Evolutionary conservation across 1,140 invertebrate species (phyloP).

Genomic region (Telenomus remus): DNA sequence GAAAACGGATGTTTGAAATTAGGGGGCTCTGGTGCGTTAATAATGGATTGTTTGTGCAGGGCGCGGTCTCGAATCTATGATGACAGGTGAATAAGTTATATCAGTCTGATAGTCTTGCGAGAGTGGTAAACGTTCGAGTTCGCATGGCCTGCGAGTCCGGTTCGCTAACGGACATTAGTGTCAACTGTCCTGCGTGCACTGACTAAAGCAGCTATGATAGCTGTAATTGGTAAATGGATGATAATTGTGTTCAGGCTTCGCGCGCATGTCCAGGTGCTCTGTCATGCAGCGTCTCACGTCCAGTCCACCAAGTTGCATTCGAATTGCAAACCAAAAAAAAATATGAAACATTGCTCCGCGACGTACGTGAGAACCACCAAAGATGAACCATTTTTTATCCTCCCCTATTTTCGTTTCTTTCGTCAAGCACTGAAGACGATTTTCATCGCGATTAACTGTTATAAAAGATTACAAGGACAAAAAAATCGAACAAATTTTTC

Average conservation of each 20-base stretch:
- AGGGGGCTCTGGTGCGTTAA: constrained; percentile 67
- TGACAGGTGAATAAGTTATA: constrained; percentile 71
- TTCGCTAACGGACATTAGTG: constrained; percentile 21
- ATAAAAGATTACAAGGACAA: too few species aligned
- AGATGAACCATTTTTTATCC: too few species aligned
- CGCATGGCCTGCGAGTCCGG: constrained; percentile 21
- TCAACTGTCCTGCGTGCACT: constrained; percentile 19
- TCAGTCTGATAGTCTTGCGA: constrained; percentile 63
- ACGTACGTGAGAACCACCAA: constrained; percentile 35
- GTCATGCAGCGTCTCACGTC: constrained; percentile 46
- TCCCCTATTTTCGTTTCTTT: too few species aligned
- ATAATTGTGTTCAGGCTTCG: constrained; percentile 69
- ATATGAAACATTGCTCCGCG: constrained; percentile 2
- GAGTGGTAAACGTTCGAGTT: constrained; percentile 3
- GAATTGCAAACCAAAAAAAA: constrained; percentile 16
- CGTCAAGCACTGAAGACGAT: too few species aligned
- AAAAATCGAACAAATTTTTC: too few species aligned
- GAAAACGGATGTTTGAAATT: constrained; percentile 68
- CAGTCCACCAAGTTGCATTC: constrained; percentile 19
- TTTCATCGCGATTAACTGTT: too few species aligned
- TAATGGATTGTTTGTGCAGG: constrained; percentile 62
- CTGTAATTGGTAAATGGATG: constrained; percentile 74
- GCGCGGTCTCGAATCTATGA: constrained; percentile 69
- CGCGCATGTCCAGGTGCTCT: constrained; percentile 60
- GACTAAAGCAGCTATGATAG: constrained; percentile 67